Evolutionary conservation across 1,140 invertebrate species (phyloP), one percentile per base, ranked within the genome.

Genomic region (Brachionus paranguensis): DNA sequence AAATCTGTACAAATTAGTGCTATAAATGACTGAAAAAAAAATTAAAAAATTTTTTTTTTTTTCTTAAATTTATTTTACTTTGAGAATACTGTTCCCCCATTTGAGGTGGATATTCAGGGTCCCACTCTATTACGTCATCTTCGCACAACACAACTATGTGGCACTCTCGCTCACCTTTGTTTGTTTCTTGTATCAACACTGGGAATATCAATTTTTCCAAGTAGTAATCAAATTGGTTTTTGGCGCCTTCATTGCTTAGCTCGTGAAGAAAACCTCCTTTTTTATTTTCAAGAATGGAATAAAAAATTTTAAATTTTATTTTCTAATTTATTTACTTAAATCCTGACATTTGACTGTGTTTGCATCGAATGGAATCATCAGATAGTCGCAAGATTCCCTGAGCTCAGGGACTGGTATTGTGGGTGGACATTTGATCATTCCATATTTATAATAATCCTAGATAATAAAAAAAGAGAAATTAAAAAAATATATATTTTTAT

Each of bases 41-140:
- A 12, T 76, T 76, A 76, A 4, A 27, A 50, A 50, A 6, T 45
- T 17, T 6, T 20, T 27, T 24, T 79, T 37, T 37, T 37, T 6
- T 37, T 7, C 20, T 24, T 43, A 78, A 29, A 65, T 60, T 64
- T 64, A n/a, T 53, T 3, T 84, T 76, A 76, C 72, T 81, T 94
- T 98, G 91, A 98, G 96, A 68, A 95, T 95, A 90, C 97, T 96
- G 90, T 98, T 97, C 89, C 11, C 72, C 45, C 99, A 96, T 29
- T 96, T 96, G 94, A 97, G 97, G 97, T 0, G 97, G 97, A 90
- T 97, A 98, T 87, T 99, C 95, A 87, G 96, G 94, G 89, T 99
- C 96, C 97, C 97, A 99, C 86, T 99, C 97, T 17, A 99, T 95
- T 12, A 95, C 92, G 91, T 98, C 94, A 88, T 99, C 93, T 89